Evolutionary conservation across 2,113 vertebrate genomes (phyloP), one percentile per base, ranked within the genome.

Genomic region (Ia io): DNA sequence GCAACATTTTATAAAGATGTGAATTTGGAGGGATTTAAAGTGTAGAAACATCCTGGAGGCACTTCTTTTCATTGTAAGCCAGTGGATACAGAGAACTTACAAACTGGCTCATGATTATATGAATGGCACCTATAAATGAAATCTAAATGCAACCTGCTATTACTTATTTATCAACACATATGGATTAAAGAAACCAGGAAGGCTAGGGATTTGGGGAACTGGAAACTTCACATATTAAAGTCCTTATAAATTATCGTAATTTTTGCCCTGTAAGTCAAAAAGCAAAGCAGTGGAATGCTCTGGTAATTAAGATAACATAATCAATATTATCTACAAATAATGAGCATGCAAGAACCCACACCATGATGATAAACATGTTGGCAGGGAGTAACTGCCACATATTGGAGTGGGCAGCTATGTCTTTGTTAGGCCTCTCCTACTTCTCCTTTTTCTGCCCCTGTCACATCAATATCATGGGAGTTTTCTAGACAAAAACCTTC

Each of bases 121-220:
- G 65, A 73, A 88, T 49, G 69, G 32, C 56, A 49, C 65, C 59
- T 51, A 59, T 49, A 59, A 97, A 96, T 35, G 82, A 84, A 97
- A 95, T 56, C 69, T 94, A 96, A 89, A 96, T 84, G 63, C 22
- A 70, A 74, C 84, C 86, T 94, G 79, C 65, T 84, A 3, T 80
- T 95, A 92, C 87, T 90, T 93, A 97, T 95, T 97, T 97, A 87
- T 73, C 90, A 97, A 85, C 6, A 82, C 0, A 6, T 25, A 61
- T 18, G 67, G 32, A 51, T 86, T 16, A 18, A 80, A 76, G 73
- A 90, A 78, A 70, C 32, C 28, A 63, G 0, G 18, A 32, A 42
- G 47, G 9, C 28, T 32, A 90, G 44, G 56, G 7, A 84, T 51
- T 88, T 80, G 25, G 44, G 49, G 25, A 90, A 80, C 32, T 76